phyloP scores from a whole-genome alignment of 2,113 vertebrate genomes.

The Erythrolamprus reginae region DNA sequence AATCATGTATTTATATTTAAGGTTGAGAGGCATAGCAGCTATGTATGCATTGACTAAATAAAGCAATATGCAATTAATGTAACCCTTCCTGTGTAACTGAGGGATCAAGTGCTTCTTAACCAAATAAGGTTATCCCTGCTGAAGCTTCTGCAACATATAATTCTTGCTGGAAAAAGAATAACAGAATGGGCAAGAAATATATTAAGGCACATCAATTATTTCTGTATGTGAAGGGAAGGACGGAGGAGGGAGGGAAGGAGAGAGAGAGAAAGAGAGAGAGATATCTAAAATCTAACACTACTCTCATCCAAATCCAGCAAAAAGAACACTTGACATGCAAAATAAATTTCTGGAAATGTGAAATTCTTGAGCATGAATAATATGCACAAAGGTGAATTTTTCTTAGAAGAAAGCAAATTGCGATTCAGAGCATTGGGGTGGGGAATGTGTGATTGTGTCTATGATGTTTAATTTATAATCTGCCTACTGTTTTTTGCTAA shows the following conservation, averaged over 20 bases:
- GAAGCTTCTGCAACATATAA: background rate
- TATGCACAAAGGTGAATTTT: background rate
- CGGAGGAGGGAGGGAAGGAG: too few species aligned
- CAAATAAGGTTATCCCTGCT: background rate
- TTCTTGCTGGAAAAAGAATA: background rate
- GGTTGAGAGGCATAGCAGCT: background rate
- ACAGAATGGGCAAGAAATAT: background rate
- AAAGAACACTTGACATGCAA: background rate
- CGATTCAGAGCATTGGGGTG: background rate
- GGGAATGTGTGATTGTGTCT: background rate
- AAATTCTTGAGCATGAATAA: background rate
- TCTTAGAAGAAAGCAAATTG: background rate
- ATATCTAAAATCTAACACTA: background rate
- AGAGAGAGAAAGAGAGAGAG: background rate
- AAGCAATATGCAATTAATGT: background rate
- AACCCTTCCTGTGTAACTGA: background rate
- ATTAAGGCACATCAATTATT: background rate
- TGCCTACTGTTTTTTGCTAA: background rate
- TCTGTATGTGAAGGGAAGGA: background rate
- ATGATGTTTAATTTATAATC: background rate
- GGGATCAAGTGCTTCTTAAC: background rate
- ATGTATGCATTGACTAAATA: background rate
- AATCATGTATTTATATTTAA: background rate
- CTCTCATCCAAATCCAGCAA: background rate
- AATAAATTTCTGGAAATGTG: background rate